A percentile compares a stretch with the other conserved stretches of the same genome.
Evolutionary conservation across 2,113 vertebrate genomes (phyloP).

Genomic region (Nibea albiflora): DNA sequence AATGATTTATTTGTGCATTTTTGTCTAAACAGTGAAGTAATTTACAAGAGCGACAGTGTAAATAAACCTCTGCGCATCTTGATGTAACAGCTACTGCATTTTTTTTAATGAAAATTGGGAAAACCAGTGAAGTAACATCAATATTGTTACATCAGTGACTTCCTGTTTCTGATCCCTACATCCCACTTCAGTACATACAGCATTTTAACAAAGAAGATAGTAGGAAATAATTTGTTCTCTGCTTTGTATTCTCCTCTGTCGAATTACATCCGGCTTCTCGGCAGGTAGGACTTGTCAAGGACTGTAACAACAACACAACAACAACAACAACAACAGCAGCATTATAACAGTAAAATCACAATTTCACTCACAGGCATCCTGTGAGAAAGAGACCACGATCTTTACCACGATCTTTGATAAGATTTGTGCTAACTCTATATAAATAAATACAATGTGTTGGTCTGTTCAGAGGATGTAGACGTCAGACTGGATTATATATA

Average conservation of each 20-base stretch:
- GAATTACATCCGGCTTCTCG: slow-evolving; percentile 71
- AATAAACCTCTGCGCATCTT: background rate
- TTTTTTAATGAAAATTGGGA: background rate
- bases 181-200: background rate
- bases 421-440: background rate
- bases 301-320: slow-evolving; percentile 14
- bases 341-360: background rate
- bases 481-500: background rate
- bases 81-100: background rate
- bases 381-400: no score
- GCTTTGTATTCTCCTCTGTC: slow-evolving; percentile 74
- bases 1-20: background rate
- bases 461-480: background rate
- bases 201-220: background rate
- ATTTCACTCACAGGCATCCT: background rate
- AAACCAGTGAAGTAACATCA: background rate
- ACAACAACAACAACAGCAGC: slow-evolving; percentile 6
- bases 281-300: slow-evolving; percentile 74
- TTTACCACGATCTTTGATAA: background rate
- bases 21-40: background rate
- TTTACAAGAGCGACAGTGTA: background rate
- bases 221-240: slow-evolving; percentile 70
- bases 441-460: background rate
- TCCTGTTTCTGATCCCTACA: background rate
- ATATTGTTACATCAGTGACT: background rate